Percentiles rank a stretch among this genome's conserved stretches.
Evolutionary conservation across 2,888 invertebrate species (phyloP).

Genomic region (Omphaloscelis lunosa): DNA sequence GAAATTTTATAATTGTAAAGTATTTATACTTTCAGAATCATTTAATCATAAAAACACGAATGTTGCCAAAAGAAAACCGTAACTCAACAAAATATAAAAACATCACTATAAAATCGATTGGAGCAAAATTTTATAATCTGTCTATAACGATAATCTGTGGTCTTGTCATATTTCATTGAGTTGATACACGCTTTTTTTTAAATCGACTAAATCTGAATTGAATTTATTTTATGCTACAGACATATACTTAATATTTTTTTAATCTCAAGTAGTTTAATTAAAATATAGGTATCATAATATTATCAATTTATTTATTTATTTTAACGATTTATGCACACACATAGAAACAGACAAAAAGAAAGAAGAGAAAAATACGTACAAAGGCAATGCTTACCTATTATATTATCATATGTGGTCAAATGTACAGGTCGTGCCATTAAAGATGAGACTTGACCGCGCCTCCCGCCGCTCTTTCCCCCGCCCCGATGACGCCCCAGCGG

Average conservation of each 20-base stretch:
- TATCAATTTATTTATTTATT: too few species aligned
- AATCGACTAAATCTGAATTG: neutral
- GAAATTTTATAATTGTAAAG: neutral
- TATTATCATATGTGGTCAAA: too few species aligned
- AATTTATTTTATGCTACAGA: too few species aligned
- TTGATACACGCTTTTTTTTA: neutral
- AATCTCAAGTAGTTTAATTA: neutral
- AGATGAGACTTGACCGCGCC: too few species aligned
- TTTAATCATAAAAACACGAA: neutral
- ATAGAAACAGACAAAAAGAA: too few species aligned
- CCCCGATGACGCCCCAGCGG: too few species aligned
- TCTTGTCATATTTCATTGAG: neutral
- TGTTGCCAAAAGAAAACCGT: slow-evolving; percentile 14
- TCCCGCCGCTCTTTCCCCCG: too few species aligned
- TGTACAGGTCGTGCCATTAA: too few species aligned
- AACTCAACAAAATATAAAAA: neutral
- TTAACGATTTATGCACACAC: too few species aligned
- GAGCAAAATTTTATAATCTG: neutral
- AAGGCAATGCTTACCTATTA: too few species aligned
- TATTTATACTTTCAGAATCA: neutral
- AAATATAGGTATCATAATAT: neutral
- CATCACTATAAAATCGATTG: slow-evolving; percentile 25
- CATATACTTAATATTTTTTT: neutral
- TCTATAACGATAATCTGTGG: slow-evolving; percentile 6
- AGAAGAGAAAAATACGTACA: too few species aligned